These are phyloP conservation scores for Sthenelais limicola DNA, from an alignment of 2,888 invertebrate species.

Conservation along the genomic window DNA sequence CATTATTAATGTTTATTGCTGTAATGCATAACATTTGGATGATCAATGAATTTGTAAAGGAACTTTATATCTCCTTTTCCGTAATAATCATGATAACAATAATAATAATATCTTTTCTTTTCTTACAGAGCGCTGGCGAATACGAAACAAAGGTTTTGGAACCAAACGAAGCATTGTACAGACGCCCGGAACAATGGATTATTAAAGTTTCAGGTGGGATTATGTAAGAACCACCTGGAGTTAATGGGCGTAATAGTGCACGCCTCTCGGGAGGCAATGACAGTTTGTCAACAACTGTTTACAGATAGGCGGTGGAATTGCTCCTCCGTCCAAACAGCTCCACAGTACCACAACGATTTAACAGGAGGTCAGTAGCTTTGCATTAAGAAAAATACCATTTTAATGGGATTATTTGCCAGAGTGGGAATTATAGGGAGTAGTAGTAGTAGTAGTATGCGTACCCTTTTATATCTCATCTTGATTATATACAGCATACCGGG, in stretches of 20 bases:
- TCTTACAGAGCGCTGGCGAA: slow-evolving; percentile 37
- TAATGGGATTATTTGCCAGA: no score
- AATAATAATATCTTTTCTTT: background rate
- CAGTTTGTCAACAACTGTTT: slow-evolving; percentile 81
- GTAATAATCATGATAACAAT: background rate
- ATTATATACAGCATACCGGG: no score
- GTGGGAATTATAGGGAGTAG: no score
- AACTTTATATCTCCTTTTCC: background rate
- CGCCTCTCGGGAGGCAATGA: slow-evolving; percentile 80
- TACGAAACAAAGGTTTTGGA: slow-evolving; percentile 43
- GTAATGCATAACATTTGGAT: no score
- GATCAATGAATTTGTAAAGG: no score
- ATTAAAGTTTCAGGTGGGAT: slow-evolving; percentile 59
- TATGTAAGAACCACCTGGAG: slow-evolving; percentile 66
- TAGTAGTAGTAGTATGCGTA: no score
- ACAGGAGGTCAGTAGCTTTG: slow-evolving; percentile 80
- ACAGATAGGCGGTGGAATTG: slow-evolving; percentile 87
- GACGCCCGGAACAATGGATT: slow-evolving; percentile 53
- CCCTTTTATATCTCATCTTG: no score
- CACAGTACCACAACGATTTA: slow-evolving; percentile 83
- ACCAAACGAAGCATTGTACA: slow-evolving; percentile 46
- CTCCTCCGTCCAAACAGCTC: slow-evolving; percentile 82
- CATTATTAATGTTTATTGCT: no score
- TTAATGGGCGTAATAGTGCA: slow-evolving; percentile 83
- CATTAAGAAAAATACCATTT: no score